phyloP scores from a whole-genome alignment of 2,113 vertebrate species.

The Rhizomys pruinosus region DNA sequence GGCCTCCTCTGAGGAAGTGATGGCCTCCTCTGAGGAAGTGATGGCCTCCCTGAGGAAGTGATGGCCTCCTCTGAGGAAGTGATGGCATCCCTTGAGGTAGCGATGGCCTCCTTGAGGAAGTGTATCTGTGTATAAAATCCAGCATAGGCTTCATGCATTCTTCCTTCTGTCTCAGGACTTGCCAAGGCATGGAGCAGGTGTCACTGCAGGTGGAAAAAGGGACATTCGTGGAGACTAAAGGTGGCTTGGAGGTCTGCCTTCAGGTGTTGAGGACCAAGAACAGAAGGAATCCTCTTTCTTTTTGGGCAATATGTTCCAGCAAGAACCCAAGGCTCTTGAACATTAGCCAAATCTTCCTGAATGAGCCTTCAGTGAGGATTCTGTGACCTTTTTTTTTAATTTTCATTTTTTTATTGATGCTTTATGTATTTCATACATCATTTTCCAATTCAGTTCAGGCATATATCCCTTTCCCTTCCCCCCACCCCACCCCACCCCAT shows the following conservation, averaged over 20 bases:
- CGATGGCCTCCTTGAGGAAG: not conserved
- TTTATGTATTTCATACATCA: too few species aligned
- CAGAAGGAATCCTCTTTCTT: rapidly evolving
- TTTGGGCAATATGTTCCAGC: not conserved
- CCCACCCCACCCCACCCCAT: too few species aligned
- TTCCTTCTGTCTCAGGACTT: constrained; percentile 5
- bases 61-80: too few species aligned
- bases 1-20: too few species aligned
- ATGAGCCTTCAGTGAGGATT: not conserved
- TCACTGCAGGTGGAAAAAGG: not conserved
- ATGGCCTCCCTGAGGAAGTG: too few species aligned
- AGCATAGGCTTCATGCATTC: not conserved
- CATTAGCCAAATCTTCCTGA: constrained; percentile 22
- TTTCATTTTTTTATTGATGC: too few species aligned
- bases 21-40: too few species aligned
- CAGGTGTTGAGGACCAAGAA: not conserved
- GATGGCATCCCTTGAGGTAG: too few species aligned
- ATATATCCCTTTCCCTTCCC: too few species aligned
- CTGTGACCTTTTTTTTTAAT: too few species aligned
- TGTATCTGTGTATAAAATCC: not conserved
- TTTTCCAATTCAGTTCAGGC: too few species aligned
- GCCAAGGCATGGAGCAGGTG: not conserved
- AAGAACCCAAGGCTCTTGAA: not conserved
- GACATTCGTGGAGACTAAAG: not conserved
- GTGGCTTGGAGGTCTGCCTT: rapidly evolving